Base-by-base conservation (phyloP, 2,888 invertebrate species). In the Oscheius sp. region DNA sequence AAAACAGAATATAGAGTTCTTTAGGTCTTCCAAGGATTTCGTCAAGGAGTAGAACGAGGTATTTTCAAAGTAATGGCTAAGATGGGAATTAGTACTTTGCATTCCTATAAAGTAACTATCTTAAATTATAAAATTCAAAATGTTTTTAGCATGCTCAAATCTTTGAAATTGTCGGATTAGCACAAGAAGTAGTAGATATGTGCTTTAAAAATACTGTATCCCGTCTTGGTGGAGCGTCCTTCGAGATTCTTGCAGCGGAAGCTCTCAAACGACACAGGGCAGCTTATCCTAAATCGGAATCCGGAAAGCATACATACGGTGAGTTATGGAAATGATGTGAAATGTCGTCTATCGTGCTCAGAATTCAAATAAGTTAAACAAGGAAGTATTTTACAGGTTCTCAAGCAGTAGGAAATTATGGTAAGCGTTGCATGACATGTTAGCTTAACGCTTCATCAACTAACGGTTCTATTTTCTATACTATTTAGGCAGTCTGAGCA, bases 71-170 rank as follows among this genome's bases (percentile, higher is more conserved):
- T 91, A 36, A 98, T 98, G 97, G 97, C 98, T 4, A 98, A 98
- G 88, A 98, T 98, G 98, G 98, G 98, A 67, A 98, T 98, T 86
- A 95, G 95, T 67, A 98, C 97, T 0, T 89, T 98, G 44, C 97
- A 97, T 87, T 96, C 95, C 0, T 98, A 98, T 88, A 97, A 96
- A 89, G 88, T 87, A 72, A 47, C 51, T 2, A 14, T 9, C 28
- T 51, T 49, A 8, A 22, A 1, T n/a, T 20, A n/a, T 32, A 2
- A 32, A 32, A n/a, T 14, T 20, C 20, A 56, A n/a, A 17, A 12
- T 33, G 3, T 20, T 71, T 84, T 28, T 78, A 88, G 87, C 94
- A 95, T 74, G 98, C 98, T 0, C 98, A 98, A 89, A 98, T 98
- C 82, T 98, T 98, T 86, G 98, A 98, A 88, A 96, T 96, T 0